Evolutionary conservation across 2,113 vertebrate genomes (phyloP).

Genomic region (Pteruthius melanotis): DNA sequence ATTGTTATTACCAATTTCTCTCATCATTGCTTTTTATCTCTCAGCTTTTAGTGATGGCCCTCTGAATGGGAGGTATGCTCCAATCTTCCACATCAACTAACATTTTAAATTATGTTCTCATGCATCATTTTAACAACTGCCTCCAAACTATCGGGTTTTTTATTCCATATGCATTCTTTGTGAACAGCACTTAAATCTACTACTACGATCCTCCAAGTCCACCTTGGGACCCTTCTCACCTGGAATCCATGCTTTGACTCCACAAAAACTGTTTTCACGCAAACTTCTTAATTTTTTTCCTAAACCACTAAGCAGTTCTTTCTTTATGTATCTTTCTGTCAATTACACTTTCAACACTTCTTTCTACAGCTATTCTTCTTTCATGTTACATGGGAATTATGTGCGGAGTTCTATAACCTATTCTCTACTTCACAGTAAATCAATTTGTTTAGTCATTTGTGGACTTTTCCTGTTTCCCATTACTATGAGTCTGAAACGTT

Average conservation of each 20-base stretch:
- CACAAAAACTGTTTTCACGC: neutral
- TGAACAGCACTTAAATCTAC: neutral
- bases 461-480: neutral
- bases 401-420: neutral
- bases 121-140: neutral
- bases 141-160: neutral
- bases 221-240: neutral
- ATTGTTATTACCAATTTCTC: neutral
- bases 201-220: neutral
- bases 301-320: neutral
- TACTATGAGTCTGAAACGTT: neutral
- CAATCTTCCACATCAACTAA: neutral
- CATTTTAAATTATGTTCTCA: neutral
- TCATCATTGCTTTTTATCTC: rapidly evolving
- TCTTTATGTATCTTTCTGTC: neutral
- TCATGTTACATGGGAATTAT: neutral
- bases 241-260: neutral
- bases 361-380: neutral
- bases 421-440: neutral
- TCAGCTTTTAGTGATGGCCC: neutral
- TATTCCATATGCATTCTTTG: neutral
- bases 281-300: neutral
- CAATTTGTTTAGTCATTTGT: neutral
- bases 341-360: neutral
- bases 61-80: neutral